These are phyloP conservation scores for human DNA, from an alignment of 2,113 vertebrate genomes.

Conservation along the genomic window GRCh38 chr11:130834001-130834500, in stretches of 20 bases:
- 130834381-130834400: background rate
- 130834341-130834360: background rate
- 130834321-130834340: background rate
- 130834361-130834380: background rate
- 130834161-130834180: background rate
- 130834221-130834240: background rate
- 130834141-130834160: background rate
- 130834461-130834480: background rate
- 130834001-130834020: too few species aligned
- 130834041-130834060: background rate
- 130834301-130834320: background rate
- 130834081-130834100: background rate
- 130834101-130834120: background rate
- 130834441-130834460: background rate
- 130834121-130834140: background rate
- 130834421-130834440: background rate
- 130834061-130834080: background rate
- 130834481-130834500: background rate
- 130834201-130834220: background rate
- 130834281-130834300: background rate
- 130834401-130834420: background rate
- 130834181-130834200: background rate
- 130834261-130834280: background rate
- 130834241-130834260: background rate
- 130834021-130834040: background rate